Percentiles rank a stretch among this genome's conserved stretches.
Conservation (phyloP, 2,888 invertebrate genomes). For the Drosophila suboccidentalis region DNA sequence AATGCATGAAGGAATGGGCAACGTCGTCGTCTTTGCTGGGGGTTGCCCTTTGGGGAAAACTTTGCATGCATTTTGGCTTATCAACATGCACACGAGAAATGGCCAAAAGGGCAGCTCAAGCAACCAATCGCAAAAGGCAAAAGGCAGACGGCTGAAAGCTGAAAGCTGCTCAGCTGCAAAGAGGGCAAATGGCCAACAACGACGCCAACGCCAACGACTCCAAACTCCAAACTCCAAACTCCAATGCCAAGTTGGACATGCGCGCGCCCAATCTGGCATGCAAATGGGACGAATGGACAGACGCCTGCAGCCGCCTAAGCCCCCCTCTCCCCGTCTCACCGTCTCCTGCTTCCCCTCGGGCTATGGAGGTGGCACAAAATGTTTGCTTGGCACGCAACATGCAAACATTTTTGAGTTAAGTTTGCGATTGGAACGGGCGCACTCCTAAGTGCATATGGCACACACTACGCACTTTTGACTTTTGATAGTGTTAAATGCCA, state of each 20-base stretch:
- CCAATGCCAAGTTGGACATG: constrained; percentile 69
- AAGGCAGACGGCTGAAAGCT: background rate
- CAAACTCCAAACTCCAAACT: too few relatives aligned
- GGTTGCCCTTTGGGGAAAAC: constrained; percentile 44
- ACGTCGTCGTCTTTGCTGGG: constrained; percentile 44
- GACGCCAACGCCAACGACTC: constrained; percentile 39
- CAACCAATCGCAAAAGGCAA: constrained; percentile 71
- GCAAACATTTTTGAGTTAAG: constrained; percentile 81
- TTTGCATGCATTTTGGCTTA: constrained; percentile 76
- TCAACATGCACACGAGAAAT: constrained; percentile 73
- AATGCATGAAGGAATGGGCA: constrained; percentile 21
- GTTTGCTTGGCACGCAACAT: constrained; percentile 85
- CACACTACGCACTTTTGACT: constrained; percentile 77
- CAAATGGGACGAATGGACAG: constrained; percentile 56
- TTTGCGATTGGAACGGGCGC: constrained; percentile 41
- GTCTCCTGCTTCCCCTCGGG: background rate
- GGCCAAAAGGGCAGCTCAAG: constrained; percentile 60
- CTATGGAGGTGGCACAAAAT: constrained; percentile 64
- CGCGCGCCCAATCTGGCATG: constrained; percentile 81
- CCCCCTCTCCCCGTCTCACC: constrained; percentile 2
- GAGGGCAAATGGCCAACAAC: constrained; percentile 67
- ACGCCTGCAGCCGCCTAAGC: constrained; percentile 32
- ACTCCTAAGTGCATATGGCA: constrained; percentile 63
- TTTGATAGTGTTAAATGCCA: constrained; percentile 80
- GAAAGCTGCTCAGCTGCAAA: constrained; percentile 36